Percentiles rank a stretch among this genome's conserved stretches.
Conservation (phyloP, 2,113 vertebrate species). For the Gnathonemus echidnorhynchus region DNA sequence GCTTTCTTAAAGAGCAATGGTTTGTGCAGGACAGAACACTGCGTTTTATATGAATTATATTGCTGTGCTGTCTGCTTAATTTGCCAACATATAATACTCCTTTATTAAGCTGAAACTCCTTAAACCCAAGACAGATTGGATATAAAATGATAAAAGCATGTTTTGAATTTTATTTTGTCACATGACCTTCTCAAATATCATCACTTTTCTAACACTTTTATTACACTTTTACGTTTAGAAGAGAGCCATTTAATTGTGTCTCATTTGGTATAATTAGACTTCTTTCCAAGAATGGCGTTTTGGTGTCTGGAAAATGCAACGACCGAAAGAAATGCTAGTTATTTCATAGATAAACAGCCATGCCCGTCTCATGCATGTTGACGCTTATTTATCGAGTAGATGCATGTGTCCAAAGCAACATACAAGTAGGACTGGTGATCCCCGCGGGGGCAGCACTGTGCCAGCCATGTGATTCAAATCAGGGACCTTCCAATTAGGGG, state of each 20-base stretch:
- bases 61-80: background rate
- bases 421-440: background rate
- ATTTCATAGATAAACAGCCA: background rate
- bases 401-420: background rate
- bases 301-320: background rate
- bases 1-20: background rate
- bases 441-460: background rate
- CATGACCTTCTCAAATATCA: background rate
- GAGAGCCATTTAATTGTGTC: background rate
- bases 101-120: background rate
- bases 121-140: background rate
- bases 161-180: slow-evolving; percentile 3
- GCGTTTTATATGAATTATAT: background rate
- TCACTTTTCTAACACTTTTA: background rate
- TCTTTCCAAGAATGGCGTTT: background rate
- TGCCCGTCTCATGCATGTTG: background rate
- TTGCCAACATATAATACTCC: background rate
- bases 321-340: background rate
- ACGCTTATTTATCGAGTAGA: background rate
- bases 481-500: background rate
- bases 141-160: slow-evolving; percentile 1
- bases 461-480: background rate
- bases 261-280: background rate
- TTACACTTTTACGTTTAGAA: background rate
- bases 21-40: background rate